Evolutionary conservation across 2,888 invertebrate genomes (phyloP).

Genomic region (Phrixothrix hirtus): DNA sequence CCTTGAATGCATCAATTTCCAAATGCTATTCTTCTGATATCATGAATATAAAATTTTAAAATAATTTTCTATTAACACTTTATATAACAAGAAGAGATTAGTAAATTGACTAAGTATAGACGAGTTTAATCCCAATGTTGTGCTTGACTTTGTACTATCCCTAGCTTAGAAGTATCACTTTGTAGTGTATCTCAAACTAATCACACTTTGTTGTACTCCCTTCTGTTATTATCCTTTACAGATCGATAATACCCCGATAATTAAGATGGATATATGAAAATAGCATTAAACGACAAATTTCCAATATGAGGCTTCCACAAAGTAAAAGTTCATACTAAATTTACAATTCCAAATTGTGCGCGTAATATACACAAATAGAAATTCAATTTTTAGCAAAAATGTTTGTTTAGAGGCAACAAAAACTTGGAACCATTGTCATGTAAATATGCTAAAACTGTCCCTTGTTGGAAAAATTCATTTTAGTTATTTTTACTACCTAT

Average conservation of each 20-base stretch:
- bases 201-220: slow-evolving; percentile 28
- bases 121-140: slow-evolving; percentile 27
- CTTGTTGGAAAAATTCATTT: slow-evolving; percentile 23
- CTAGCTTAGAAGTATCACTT: slow-evolving; percentile 30
- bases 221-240: slow-evolving; percentile 18
- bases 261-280: slow-evolving; percentile 20
- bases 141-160: slow-evolving; percentile 29
- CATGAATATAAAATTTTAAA: slow-evolving; percentile 1
- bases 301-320: too few relatives aligned
- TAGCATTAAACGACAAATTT: slow-evolving; percentile 14
- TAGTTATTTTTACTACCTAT: slow-evolving; percentile 15
- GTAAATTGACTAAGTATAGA: slow-evolving; percentile 18
- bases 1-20: background rate
- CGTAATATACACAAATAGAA: too few relatives aligned
- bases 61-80: too few relatives aligned
- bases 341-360: too few relatives aligned
- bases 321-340: too few relatives aligned
- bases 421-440: slow-evolving; percentile 26
- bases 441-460: slow-evolving; percentile 23
- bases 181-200: slow-evolving; percentile 28
- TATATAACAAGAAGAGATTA: slow-evolving; percentile 20
- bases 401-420: slow-evolving; percentile 24
- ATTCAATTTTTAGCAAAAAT: slow-evolving; percentile 27
- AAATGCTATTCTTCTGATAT: background rate
- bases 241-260: slow-evolving; percentile 26